Percentiles rank a stretch among this genome's conserved stretches.
phyloP scores from a whole-genome alignment of 2,797 vertebrate species.

The Vultur gryphus region DNA sequence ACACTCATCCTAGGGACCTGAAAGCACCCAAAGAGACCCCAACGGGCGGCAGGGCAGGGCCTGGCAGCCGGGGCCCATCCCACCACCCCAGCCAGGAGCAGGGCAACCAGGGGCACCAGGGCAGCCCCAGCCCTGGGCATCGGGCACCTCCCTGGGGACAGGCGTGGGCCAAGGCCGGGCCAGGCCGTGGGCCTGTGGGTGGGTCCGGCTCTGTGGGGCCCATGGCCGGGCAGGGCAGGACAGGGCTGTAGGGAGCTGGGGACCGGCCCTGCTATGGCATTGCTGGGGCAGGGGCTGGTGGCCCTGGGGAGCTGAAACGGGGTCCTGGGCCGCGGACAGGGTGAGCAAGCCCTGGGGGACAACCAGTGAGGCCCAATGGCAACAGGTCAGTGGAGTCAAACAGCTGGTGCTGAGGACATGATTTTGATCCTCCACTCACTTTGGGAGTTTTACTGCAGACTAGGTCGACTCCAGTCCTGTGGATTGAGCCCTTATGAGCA shows the following conservation, averaged over 20 bases:
- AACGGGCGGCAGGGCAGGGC: background rate
- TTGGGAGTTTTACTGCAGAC: background rate
- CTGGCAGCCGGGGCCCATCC: background rate
- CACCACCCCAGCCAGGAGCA: no score
- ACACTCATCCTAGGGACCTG: background rate
- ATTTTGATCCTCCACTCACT: background rate
- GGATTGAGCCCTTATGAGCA: background rate
- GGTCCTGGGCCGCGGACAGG: background rate
- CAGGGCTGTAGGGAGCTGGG: background rate
- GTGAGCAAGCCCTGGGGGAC: background rate
- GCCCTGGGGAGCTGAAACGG: background rate
- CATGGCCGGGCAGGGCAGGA: no score
- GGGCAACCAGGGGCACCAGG: background rate
- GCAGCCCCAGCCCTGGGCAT: background rate
- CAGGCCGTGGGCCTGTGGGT: fast-evolving
- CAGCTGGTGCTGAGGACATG: background rate
- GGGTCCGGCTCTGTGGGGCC: background rate
- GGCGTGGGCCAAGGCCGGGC: background rate
- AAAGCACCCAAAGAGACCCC: background rate
- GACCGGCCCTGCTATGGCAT: background rate
- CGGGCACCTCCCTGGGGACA: background rate
- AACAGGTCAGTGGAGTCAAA: background rate
- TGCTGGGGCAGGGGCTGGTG: background rate
- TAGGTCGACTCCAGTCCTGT: fast-evolving
- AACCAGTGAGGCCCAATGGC: background rate